Evolutionary conservation across 2,888 invertebrate species (phyloP).

Genomic region (Leptinotarsa rubiginosa): DNA sequence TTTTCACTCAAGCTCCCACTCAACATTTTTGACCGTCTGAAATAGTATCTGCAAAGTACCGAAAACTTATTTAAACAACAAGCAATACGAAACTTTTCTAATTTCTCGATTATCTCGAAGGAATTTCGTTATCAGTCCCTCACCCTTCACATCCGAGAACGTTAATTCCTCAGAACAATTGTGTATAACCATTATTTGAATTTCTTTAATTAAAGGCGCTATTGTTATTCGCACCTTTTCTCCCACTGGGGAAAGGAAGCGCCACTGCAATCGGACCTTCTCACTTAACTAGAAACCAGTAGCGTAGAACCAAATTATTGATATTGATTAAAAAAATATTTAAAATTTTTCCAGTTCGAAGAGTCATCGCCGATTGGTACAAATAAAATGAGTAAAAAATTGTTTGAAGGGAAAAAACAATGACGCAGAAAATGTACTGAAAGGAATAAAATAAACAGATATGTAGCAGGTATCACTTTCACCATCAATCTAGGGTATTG

Average conservation of each 20-base stretch:
- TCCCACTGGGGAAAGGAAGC: conserved; percentile 20
- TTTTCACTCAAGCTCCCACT: neutral
- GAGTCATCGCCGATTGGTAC: neutral
- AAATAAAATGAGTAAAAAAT: no score
- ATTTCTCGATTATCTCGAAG: conserved; percentile 27
- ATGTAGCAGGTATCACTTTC: no score
- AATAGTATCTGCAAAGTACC: neutral
- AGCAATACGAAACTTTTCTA: conserved; percentile 30
- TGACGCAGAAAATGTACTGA: no score
- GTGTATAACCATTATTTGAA: conserved; percentile 30
- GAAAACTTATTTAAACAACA: conserved; percentile 5
- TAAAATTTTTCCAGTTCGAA: neutral
- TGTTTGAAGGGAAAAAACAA: no score
- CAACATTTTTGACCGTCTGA: neutral
- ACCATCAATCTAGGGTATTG: no score
- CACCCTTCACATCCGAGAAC: conserved; percentile 26
- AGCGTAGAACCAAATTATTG: neutral
- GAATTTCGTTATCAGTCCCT: conserved; percentile 32
- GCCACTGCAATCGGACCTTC: conserved; percentile 22
- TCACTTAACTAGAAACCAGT: conserved; percentile 20
- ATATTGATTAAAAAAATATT: neutral
- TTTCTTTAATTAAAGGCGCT: conserved; percentile 38
- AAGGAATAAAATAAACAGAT: no score
- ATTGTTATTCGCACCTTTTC: conserved; percentile 25
- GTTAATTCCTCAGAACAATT: conserved; percentile 26